These are phyloP conservation scores for Argya squamiceps DNA, from an alignment of 2,797 vertebrate genomes.

Conservation along the genomic window DNA sequence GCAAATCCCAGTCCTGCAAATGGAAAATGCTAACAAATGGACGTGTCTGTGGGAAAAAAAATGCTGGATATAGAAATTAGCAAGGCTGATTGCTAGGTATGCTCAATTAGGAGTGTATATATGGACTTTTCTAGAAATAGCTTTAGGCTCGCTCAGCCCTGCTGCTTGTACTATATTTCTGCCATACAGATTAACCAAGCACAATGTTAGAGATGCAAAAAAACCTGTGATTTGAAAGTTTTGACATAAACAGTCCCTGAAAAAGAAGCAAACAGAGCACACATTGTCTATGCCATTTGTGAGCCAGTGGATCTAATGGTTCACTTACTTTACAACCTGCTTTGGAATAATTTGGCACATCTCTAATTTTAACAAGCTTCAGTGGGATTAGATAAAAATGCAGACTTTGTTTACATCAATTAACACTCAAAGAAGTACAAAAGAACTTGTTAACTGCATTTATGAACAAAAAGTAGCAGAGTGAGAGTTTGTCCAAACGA, in stretches of 20 bases:
- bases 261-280: constrained; percentile 38
- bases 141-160: not conserved
- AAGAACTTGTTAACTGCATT: constrained; percentile 61
- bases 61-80: not conserved
- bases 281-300: constrained; percentile 61
- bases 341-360: constrained; percentile 68
- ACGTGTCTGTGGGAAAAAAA: not conserved
- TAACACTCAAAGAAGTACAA: constrained; percentile 66
- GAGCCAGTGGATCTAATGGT: constrained; percentile 66
- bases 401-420: constrained; percentile 68
- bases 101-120: not conserved
- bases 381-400: constrained; percentile 65
- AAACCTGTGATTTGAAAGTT: constrained; percentile 37
- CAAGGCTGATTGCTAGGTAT: not conserved
- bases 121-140: constrained; percentile 22
- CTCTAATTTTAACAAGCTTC: constrained; percentile 73
- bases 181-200: constrained; percentile 13
- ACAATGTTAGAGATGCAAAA: constrained; percentile 36
- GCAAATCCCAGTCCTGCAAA: not conserved
- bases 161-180: not conserved
- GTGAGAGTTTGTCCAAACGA: constrained; percentile 14
- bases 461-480: constrained; percentile 48
- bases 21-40: not conserved
- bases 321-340: constrained; percentile 69
- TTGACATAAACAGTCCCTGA: constrained; percentile 41